Evolutionary conservation across 1,140 invertebrate species (phyloP), one percentile per base, ranked within the genome.

Genomic region (Kradibia gibbosae): DNA sequence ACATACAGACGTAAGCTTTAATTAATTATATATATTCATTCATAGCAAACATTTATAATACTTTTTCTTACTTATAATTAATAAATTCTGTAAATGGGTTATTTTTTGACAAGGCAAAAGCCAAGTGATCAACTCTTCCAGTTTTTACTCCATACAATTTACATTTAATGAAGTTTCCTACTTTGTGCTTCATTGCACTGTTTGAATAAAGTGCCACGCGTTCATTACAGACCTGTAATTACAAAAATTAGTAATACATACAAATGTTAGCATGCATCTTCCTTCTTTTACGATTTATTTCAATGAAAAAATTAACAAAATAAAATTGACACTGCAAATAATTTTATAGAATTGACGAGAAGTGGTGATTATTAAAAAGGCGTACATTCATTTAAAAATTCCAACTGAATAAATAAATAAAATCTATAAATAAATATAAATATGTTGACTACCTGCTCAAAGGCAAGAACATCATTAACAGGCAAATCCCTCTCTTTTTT

Each of bases 401-500:
- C n/a, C n/a, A n/a, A n/a, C n/a, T n/a, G n/a, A n/a, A n/a, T n/a
- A n/a, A n/a, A n/a, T n/a, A n/a, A n/a, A n/a, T n/a, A n/a, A n/a
- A n/a, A n/a, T n/a, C n/a, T n/a, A 3, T 22, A n/a, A n/a, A 25
- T 67, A 45, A 71, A 13, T 45, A 48, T 48, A 42, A 71, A 45
- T n/a, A 36, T 45, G 25, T 50, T 31, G 8, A 20, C 57, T 57
- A 77, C 80, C 28, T 45, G 65, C 0, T 72, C 1, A 34, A 85
- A 85, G 15, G 67, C 86, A 0, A 65, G 20, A 0, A 60, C 2
- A 34, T 80, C 0, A 34, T 7, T 22, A 0, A 10, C 0, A 2
- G 86, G 86, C 36, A 85, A 42, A 0, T 72, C 22, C 0, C 79
- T 22, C 1, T 73, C 13, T 5, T 80, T 28, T 3, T 71, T 82